Base-by-base conservation (phyloP, 1,140 invertebrate genomes). In the Ditylenchus dipsaci region DNA sequence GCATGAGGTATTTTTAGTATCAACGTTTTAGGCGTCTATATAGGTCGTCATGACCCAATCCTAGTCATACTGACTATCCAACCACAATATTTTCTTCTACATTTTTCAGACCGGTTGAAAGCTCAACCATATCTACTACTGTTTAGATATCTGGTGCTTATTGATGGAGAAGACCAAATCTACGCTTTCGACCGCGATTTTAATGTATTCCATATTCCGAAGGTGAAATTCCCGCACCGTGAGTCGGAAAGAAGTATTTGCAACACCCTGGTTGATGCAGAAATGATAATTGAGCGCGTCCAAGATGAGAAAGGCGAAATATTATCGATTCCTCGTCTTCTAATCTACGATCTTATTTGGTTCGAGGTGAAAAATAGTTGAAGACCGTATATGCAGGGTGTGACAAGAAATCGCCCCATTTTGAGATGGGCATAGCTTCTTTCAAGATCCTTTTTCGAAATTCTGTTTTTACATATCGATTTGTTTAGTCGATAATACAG, bases 151-250 rank as follows among this genome's bases (percentile, higher is more conserved):
- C 90, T 99, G 89, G 94, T 98, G 91, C 84, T 96, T 7, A 94
- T 98, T 63, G 88, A 92, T 79, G 89, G 88, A n/a, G 86, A 89
- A 76, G 87, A 90, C 75, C 87, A 92, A 81, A 87, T 97, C 3
- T 99, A 90, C 82, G 93, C 97, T 84, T 86, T 97, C 74, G 96
- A 99, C 86, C 87, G 96, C 82, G 92, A 98, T 84, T 91, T 96
- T 83, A 90, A 89, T 76, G 89, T 94, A n/a, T 98, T 95, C 85
- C 87, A 90, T 86, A 90, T 94, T 0, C 84, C 87, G 19, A 89
- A 88, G 59, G 82, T 97, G 1, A 86, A 84, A 59, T 98, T 98
- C 86, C 87, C 89, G 0, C 85, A 89, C 75, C 85, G 88, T 63
- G 90, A 89, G 82, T 88, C 92, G 82, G 83, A 27, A 21, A 21